Conservation (phyloP, 1,140 invertebrate genomes). For the Anastrepha ludens region DNA sequence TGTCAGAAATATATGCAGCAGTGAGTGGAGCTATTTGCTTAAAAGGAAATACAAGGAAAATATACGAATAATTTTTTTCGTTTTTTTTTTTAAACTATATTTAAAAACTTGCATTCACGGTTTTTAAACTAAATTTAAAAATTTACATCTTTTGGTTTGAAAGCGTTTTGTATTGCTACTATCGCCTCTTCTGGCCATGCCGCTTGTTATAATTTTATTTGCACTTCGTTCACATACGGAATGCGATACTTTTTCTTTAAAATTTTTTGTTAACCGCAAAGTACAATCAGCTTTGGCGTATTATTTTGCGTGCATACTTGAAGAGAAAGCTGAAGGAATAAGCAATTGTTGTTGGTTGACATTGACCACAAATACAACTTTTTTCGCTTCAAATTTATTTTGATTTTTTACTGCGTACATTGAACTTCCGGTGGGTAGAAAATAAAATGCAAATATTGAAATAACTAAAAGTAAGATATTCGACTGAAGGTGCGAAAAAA, state of each 20-base stretch:
- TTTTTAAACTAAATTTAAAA: too few species aligned
- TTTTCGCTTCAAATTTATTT: not conserved
- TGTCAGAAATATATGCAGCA: too few species aligned
- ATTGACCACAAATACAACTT: not conserved
- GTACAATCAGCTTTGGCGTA: not conserved
- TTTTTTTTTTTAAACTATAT: too few species aligned
- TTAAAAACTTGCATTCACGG: too few species aligned
- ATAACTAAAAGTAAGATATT: not conserved
- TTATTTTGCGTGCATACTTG: not conserved
- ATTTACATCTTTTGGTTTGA: too few species aligned
- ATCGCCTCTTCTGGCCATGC: too few species aligned
- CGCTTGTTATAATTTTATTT: too few species aligned
- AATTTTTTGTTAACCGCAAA: conserved; percentile 14
- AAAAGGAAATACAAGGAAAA: too few species aligned
- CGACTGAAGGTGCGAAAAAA: not conserved
- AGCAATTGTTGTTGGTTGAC: not conserved
- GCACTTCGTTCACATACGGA: not conserved
- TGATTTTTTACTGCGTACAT: not conserved
- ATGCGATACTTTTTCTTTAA: not conserved
- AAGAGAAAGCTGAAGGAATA: not conserved
- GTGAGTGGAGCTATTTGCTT: too few species aligned
- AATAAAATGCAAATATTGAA: not conserved
- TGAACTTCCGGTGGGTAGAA: not conserved
- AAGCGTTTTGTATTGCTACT: too few species aligned
- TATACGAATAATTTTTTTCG: too few species aligned